Evolutionary conservation across 1,140 invertebrate genomes (phyloP), one percentile per base, ranked within the genome.

Genomic region (Catajapyx aquilonaris): DNA sequence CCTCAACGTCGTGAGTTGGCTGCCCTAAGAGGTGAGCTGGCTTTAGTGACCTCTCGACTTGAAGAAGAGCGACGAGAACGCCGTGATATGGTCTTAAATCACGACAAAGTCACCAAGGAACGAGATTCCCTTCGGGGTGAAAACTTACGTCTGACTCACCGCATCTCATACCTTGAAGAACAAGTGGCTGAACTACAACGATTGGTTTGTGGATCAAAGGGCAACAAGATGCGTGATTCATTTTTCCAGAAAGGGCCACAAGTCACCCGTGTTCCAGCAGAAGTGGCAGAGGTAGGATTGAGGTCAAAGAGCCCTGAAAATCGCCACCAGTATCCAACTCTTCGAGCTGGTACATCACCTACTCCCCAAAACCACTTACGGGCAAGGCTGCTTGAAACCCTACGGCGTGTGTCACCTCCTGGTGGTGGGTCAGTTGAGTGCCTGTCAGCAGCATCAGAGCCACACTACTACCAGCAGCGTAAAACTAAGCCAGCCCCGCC

Each of bases 91-190:
- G 13, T 9, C 13, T 22, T 31, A 9, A 44, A 44, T n/a, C 18
- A 38, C 4, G 49, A 51, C 5, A 41, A 43, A 38, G 15, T 47
- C 2, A 34, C 31, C 13, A 49, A 49, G 30, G 51, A 55, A n/a
- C 22, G 42, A 17, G 70, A 74, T 40, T 49, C 47, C 21, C 55
- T 75, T 1, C 66, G 74, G 48, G 68, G 72, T 18, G 83, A 87
- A 55, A 85, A 85, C 53, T 68, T 83, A 13, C 62, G 81, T 31
- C 60, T 87, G 31, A 81, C 79, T 5, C 84, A 87, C 53, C 65
- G 84, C 35, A 86, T 87, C 32, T 78, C 77, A 2, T 87, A 87
- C 53, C 63, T 88, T 28, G 83, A 88, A 52, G 81, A 88, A 45
- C 81, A 86, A 54, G 81, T 86, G 33, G 59, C 66, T 1, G 74